Evolutionary conservation across 2,888 invertebrate species (phyloP).

Genomic region (Conops quadrifasciatus): DNA sequence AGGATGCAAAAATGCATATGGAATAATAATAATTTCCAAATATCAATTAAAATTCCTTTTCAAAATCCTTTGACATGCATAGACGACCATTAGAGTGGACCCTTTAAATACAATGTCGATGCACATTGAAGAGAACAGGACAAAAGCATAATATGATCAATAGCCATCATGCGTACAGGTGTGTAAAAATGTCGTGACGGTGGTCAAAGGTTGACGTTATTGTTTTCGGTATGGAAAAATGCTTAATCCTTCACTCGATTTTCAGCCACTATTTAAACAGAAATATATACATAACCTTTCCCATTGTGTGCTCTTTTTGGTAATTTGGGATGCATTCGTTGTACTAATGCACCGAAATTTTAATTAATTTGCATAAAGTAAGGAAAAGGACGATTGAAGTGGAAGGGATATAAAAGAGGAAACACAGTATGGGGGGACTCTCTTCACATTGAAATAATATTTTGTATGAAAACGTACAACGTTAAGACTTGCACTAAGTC

Average conservation of each 20-base stretch:
- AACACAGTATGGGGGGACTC: no score
- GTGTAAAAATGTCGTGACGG: constrained; percentile 17
- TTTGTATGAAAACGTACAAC: no score
- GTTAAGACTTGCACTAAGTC: no score
- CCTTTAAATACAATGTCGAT: constrained; percentile 14
- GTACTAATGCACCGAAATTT: not conserved
- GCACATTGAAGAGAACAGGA: not conserved
- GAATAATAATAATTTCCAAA: not conserved
- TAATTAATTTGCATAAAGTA: not conserved
- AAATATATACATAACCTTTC: no score
- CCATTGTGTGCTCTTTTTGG: no score
- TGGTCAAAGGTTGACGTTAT: constrained; percentile 15
- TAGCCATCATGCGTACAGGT: constrained; percentile 26
- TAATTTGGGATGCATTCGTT: no score
- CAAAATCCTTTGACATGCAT: no score
- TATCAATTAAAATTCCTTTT: constrained; percentile 15
- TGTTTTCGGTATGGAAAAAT: constrained; percentile 20
- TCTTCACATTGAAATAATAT: no score
- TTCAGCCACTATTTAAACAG: no score
- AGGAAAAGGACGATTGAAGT: not conserved
- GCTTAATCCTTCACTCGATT: constrained; percentile 15
- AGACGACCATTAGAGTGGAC: not conserved
- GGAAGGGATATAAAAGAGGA: no score
- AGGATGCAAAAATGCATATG: not conserved
- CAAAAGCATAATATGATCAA: constrained; percentile 13